Evolutionary conservation across 53 echinoderm and acorn worm genomes (phyloP), one percentile per base, ranked within the genome.

Genomic region (Luidia sarsii): DNA sequence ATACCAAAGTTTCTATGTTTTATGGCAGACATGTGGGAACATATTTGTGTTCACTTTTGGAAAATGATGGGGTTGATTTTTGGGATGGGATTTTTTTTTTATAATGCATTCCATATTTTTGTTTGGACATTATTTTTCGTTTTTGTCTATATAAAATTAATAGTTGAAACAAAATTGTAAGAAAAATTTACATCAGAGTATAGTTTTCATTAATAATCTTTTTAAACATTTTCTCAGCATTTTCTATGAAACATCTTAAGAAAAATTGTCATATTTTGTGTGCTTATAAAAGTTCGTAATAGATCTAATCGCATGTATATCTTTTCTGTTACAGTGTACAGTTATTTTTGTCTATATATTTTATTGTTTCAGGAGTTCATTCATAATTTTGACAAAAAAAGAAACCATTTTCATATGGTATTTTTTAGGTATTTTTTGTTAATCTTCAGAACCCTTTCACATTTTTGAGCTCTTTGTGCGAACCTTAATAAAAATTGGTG

Each of bases 1-100:
- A 89, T 74, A 89, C 89, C 89, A 89, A 89, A 89, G 89, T 89
- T 89, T 77, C 83, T 83, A 68, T 82, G 66, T 82, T 88, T 88
- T 82, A 64, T 64, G 72, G 65, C 64, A 64, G 46, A 37, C 39
- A 64, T 51, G 33, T 56, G 62, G 18, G n/a, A n/a, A 64, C 25
- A 19, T 18, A 56, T 20, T 41, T 56, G 37, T 54, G 54, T 54
- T 71, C 56, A 72, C 60, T 19, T 45, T 46, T 46, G 41, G 41
- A 41, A 74, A 77, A 77, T 41, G 39, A 75, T 39, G 77, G 14
- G 32, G n/a, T 50, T 61, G 59, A 59, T 43, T 59, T 77, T 77
- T 61, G 77, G 77, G 77, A 35, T 18, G 61, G 77, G 77, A 77
- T 41, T 41, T 41, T 11, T 41, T 59, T 77, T 60, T 34, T 77